These are phyloP conservation scores for Mesaphorura yosii DNA, from an alignment of 1,140 invertebrate species.

Conservation along the genomic window DNA sequence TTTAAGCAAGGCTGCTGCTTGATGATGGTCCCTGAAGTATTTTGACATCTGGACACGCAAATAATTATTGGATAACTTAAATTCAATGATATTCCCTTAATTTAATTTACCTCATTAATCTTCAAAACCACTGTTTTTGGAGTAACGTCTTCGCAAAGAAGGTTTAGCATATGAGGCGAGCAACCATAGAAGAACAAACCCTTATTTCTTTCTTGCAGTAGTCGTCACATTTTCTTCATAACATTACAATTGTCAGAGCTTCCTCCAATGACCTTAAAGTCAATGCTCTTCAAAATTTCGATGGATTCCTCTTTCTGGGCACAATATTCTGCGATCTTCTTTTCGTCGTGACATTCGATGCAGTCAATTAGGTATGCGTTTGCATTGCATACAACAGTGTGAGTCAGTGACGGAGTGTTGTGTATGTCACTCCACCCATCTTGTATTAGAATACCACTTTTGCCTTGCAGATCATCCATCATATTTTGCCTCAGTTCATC, in stretches of 20 bases:
- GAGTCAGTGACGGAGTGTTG: background rate
- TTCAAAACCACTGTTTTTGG: background rate
- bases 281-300: background rate
- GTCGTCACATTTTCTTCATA: background rate
- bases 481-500: background rate
- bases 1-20: too few species aligned
- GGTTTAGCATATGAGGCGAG: background rate
- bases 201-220: background rate
- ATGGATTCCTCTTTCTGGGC: background rate
- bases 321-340: background rate
- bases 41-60: too few species aligned
- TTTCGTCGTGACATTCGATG: background rate
- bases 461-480: background rate
- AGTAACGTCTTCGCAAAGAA: background rate
- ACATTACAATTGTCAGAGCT: background rate
- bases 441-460: background rate
- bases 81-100: too few species aligned
- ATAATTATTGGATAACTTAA: too few species aligned
- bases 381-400: background rate
- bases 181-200: background rate
- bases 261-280: background rate
- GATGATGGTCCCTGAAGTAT: too few species aligned
- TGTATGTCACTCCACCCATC: background rate
- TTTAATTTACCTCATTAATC: background rate
- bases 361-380: background rate